phyloP scores from a whole-genome alignment of 2,888 invertebrate species.

The Crocallis elinguaria region DNA sequence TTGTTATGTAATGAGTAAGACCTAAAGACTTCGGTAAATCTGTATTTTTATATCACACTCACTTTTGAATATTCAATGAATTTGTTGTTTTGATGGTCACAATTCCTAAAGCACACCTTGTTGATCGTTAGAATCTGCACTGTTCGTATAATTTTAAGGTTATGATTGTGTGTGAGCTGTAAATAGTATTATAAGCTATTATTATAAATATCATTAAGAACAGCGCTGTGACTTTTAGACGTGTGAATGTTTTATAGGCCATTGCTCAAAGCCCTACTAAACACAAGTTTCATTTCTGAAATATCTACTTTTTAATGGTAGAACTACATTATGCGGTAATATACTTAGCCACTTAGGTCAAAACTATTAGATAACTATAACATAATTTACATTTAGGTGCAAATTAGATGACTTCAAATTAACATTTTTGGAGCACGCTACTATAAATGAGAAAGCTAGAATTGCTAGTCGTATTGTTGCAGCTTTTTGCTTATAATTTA shows the following conservation, averaged over 20 bases:
- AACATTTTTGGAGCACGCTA: slow-evolving; percentile 37
- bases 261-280: slow-evolving; percentile 66
- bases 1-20: slow-evolving; percentile 79
- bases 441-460: slow-evolving; percentile 59
- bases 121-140: slow-evolving; percentile 75
- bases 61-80: slow-evolving; percentile 42
- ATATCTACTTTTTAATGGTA: background rate
- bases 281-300: slow-evolving; percentile 12
- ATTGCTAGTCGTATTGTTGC: slow-evolving; percentile 40
- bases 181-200: slow-evolving; percentile 65
- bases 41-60: slow-evolving; percentile 79
- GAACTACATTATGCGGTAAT: no score
- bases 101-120: slow-evolving; percentile 68
- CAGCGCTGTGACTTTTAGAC: slow-evolving; percentile 74
- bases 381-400: slow-evolving; percentile 1
- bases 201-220: slow-evolving; percentile 57
- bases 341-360: slow-evolving; percentile 3
- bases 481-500: slow-evolving; percentile 36
- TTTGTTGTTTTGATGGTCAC: slow-evolving; percentile 48
- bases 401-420: slow-evolving; percentile 1
- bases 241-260: slow-evolving; percentile 59
- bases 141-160: slow-evolving; percentile 58
- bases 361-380: slow-evolving; percentile 8
- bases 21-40: slow-evolving; percentile 74
- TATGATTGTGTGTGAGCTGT: slow-evolving; percentile 61